phyloP scores from a whole-genome alignment of 2,888 invertebrate genomes.

The Orthosia incerta region DNA sequence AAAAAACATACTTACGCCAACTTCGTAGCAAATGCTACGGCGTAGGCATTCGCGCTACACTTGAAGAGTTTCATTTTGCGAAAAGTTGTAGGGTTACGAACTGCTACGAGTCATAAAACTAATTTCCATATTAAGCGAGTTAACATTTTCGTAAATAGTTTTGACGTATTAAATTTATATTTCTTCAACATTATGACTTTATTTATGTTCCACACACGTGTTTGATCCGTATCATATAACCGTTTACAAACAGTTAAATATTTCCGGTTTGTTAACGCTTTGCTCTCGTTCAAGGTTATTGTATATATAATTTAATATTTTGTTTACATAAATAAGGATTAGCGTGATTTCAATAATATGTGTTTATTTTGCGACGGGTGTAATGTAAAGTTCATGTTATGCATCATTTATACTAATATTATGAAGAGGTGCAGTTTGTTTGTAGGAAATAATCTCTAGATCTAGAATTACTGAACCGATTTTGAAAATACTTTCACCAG shows the following conservation, averaged over 20 bases:
- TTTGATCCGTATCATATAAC: slow-evolving; percentile 44
- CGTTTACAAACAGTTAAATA: slow-evolving; percentile 50
- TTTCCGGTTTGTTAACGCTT: slow-evolving; percentile 51
- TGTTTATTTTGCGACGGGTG: slow-evolving; percentile 2
- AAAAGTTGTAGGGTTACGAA: slow-evolving; percentile 45
- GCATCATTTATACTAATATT: not conserved
- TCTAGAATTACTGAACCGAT: too few species aligned
- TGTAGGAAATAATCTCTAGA: too few species aligned
- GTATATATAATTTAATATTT: slow-evolving; percentile 41
- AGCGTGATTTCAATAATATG: not conserved
- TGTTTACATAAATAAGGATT: slow-evolving; percentile 43
- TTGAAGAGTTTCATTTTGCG: slow-evolving; percentile 50
- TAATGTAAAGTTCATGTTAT: not conserved
- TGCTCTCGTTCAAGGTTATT: slow-evolving; percentile 57
- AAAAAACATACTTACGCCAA: slow-evolving; percentile 19
- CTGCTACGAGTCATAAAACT: slow-evolving; percentile 27
- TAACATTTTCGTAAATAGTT: slow-evolving; percentile 25
- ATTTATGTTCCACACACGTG: slow-evolving; percentile 50
- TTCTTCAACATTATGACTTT: slow-evolving; percentile 41
- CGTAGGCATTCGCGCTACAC: slow-evolving; percentile 60
- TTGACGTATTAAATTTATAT: slow-evolving; percentile 22
- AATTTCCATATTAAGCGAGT: slow-evolving; percentile 29
- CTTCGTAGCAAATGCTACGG: slow-evolving; percentile 73
- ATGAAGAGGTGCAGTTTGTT: too few species aligned
- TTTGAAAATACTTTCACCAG: too few species aligned